Evolutionary conservation across 30 jellyfish, hydroid and myxozoan species (phyloP).

Genomic region (Aurelia sp.): DNA sequence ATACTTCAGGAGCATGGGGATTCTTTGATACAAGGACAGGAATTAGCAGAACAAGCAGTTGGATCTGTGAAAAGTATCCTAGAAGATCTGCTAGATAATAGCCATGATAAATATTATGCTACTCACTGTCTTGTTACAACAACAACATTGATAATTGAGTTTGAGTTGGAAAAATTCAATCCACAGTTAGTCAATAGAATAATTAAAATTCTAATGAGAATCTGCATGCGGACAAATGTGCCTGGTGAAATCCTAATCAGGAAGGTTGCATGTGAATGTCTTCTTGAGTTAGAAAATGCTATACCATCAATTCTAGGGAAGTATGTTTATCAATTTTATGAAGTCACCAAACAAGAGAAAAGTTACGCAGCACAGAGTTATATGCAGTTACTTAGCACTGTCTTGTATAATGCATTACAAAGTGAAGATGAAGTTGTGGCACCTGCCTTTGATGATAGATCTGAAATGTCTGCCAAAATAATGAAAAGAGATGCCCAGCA

Average conservation of each 20-base stretch:
- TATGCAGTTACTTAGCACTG: conserved; percentile 43
- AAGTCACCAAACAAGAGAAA: conserved; percentile 40
- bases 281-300: conserved; percentile 46
- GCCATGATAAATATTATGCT: conserved; percentile 27
- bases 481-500: conserved; percentile 25
- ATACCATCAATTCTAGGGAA: conserved; percentile 19
- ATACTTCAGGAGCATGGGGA: conserved; percentile 65
- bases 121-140: conserved; percentile 61
- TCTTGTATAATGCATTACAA: conserved; percentile 12
- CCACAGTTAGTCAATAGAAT: conserved; percentile 30
- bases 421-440: background rate
- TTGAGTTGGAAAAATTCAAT: conserved; percentile 44
- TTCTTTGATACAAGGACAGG: conserved; percentile 43
- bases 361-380: conserved; percentile 47
- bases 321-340: conserved; percentile 19
- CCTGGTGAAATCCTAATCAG: conserved; percentile 36
- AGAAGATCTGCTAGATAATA: background rate
- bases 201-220: conserved; percentile 1
- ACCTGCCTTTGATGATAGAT: no score
- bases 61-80: conserved; percentile 51
- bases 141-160: conserved; percentile 41
- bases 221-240: conserved; percentile 26
- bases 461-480: background rate
- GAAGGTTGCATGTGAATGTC: conserved; percentile 60
- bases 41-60: conserved; percentile 67